phyloP scores from a whole-genome alignment of 2,113 vertebrate genomes.

The Eira barbara region DNA sequence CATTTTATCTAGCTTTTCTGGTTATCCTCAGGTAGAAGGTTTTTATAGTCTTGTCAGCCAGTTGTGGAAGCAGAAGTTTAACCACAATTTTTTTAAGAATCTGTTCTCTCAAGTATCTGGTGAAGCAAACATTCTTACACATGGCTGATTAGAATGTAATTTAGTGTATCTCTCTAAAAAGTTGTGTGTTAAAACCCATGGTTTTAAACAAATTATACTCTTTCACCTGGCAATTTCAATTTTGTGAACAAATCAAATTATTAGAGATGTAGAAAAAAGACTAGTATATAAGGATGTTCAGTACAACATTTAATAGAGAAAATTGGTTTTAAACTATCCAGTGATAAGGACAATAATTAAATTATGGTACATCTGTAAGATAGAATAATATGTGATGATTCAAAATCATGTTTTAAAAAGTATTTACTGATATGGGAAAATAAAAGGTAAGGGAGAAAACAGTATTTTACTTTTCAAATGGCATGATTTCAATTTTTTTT shows the following conservation, averaged over 20 bases:
- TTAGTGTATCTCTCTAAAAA: background rate
- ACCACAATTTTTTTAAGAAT: background rate
- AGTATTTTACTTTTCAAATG: background rate
- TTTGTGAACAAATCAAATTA: background rate
- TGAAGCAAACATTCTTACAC: background rate
- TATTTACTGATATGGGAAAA: background rate
- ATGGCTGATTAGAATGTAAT: background rate
- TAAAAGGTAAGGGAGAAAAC: background rate
- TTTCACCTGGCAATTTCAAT: background rate
- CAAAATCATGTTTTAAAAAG: background rate
- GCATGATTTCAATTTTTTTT: background rate
- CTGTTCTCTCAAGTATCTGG: background rate
- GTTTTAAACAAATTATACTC: background rate
- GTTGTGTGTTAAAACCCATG: background rate
- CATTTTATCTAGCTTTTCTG: background rate
- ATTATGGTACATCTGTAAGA: background rate
- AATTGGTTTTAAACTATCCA: background rate
- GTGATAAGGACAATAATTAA: background rate
- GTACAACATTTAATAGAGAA: background rate
- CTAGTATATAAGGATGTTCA: background rate
- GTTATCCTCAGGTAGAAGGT: background rate
- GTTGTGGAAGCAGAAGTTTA: background rate
- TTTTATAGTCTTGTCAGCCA: background rate
- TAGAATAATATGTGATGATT: background rate
- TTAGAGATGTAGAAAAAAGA: background rate